Base-by-base conservation (phyloP, 2,113 vertebrate genomes). In the Corythornis vintsioides region DNA sequence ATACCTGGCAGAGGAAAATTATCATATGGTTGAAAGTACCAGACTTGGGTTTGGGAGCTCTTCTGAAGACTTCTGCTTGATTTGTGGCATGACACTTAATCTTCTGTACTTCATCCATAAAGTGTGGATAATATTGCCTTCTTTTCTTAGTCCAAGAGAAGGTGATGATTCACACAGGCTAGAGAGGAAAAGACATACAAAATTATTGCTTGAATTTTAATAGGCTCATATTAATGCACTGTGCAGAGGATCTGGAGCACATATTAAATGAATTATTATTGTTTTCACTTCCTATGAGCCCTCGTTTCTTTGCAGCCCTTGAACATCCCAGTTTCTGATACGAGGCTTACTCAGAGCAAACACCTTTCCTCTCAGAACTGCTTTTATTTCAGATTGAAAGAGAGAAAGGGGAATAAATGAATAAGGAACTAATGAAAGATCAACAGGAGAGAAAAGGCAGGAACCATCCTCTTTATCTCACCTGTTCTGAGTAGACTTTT, bases 151-250 rank as follows among this genome's bases (percentile, higher is more conserved):
- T 80, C 72, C 35, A 48, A 45, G 74, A 77, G 43, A 71, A 64
- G 24, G 53, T 53, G 88, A 56, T 94, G 94, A 92, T 94, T 95
- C 91, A 94, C 75, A 57, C 13, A 38, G 22, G 15, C 75, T 71
- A 28, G 78, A 67, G 88, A 64, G 43, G 42, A 59, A 86, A 83
- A 93, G 75, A n/a, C 56, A 26, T 70, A 35, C 22, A 78, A 71
- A 94, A 92, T 88, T 71, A 94, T 67, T 80, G 61, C 75, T 77
- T 89, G 92, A 89, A 74, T 96, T 92, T 94, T 81, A 83, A 94
- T 87, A 88, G 40, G 67, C 28, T 89, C 53, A 11, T 67, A 64
- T 86, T 93, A 92, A 95, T 86, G 75, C 4, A 1, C 43, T 72
- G 40, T 83, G 61, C 35, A 57, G 82, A 83, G 69, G 64, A 64